These are phyloP conservation scores for Helicoverpa assulta DNA, from an alignment of 2,888 invertebrate species.

Conservation along the genomic window DNA sequence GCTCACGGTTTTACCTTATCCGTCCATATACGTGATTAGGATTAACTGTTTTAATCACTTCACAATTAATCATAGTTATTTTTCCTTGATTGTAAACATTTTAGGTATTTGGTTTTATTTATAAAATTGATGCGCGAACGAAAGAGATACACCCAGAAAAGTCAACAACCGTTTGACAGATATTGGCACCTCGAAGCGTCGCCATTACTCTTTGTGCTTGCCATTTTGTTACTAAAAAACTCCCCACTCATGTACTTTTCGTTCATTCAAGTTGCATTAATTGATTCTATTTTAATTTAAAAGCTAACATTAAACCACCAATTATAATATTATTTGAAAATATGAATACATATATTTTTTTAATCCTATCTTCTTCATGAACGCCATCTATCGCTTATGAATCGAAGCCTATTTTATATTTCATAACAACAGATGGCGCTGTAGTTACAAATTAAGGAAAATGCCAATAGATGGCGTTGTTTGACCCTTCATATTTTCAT, in stretches of 20 bases:
- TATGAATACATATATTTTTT: no score
- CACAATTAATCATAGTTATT: constrained; percentile 35
- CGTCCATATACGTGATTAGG: constrained; percentile 27
- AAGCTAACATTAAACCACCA: no score
- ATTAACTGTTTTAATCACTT: constrained; percentile 34
- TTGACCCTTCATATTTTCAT: background rate
- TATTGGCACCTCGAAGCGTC: constrained; percentile 67
- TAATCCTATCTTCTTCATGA: background rate
- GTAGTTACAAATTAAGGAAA: background rate
- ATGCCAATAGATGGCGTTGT: background rate
- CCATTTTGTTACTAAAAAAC: constrained; percentile 44
- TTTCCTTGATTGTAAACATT: constrained; percentile 22
- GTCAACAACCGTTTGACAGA: constrained; percentile 88
- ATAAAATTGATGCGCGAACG: constrained; percentile 50
- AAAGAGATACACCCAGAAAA: constrained; percentile 71
- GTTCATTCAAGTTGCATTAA: no score
- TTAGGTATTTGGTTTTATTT: constrained; percentile 36
- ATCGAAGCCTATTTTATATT: background rate
- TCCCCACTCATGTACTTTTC: constrained; percentile 28
- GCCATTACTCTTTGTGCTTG: constrained; percentile 71
- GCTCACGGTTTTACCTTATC: constrained; percentile 21
- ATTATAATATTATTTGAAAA: no score
- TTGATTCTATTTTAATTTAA: no score
- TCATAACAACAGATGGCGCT: background rate
- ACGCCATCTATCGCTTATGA: background rate